Conservation (phyloP, 2,113 vertebrate species). For the Brachyistius frenatus region DNA sequence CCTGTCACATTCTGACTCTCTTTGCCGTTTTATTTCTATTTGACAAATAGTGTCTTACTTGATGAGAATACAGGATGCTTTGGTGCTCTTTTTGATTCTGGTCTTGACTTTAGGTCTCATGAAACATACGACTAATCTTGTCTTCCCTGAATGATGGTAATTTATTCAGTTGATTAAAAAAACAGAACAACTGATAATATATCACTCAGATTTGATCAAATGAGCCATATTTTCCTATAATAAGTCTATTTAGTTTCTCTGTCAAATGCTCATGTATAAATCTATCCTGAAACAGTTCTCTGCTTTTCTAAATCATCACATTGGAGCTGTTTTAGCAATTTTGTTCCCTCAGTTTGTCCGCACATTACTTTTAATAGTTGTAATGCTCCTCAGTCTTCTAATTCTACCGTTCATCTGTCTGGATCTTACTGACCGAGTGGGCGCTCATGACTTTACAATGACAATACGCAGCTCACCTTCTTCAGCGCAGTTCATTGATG, state of each 20-base stretch:
- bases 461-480: slow-evolving; percentile 20
- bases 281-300: not conserved
- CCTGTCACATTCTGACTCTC: slow-evolving; percentile 60
- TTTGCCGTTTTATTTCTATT: slow-evolving; percentile 49
- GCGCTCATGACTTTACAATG: slow-evolving; percentile 22
- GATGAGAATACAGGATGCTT: slow-evolving; percentile 8
- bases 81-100: not conserved
- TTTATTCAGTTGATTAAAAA: not conserved
- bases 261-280: slow-evolving; percentile 1
- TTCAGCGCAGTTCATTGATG: slow-evolving; percentile 37
- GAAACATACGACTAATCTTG: not conserved
- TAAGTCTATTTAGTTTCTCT: not conserved
- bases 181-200: slow-evolving; percentile 10
- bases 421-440: slow-evolving; percentile 1
- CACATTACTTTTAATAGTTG: slow-evolving; percentile 12
- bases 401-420: not conserved
- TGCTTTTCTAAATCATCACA: not conserved
- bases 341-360: slow-evolving; percentile 1
- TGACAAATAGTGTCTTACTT: slow-evolving; percentile 11
- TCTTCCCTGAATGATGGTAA: not conserved
- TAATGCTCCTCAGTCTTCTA: not conserved
- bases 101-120: slow-evolving; percentile 12
- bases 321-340: slow-evolving; percentile 1
- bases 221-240: slow-evolving; percentile 2
- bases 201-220: not conserved